These are phyloP conservation scores for Oryzaephilus surinamensis DNA, from an alignment of 1,140 invertebrate genomes.

Conservation along the genomic window DNA sequence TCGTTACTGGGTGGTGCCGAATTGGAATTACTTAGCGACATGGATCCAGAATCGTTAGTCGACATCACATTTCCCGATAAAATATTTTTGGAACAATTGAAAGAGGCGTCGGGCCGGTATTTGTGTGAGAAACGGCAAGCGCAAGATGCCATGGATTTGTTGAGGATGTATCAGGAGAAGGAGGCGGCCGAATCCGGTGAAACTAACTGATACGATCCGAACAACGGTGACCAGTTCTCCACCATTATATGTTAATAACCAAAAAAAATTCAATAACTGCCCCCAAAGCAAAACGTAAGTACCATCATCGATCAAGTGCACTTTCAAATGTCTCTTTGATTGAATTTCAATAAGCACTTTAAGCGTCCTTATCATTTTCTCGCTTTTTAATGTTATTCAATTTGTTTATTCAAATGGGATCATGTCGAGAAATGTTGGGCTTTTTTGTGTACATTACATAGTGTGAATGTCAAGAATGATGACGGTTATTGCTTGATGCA, in stretches of 20 bases:
- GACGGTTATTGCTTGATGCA: no score
- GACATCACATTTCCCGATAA: slow-evolving; percentile 70
- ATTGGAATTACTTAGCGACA: slow-evolving; percentile 68
- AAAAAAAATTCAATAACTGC: background rate
- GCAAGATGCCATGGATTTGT: slow-evolving; percentile 69
- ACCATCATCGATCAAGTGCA: background rate
- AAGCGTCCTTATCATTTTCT: no score
- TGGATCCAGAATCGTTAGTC: slow-evolving; percentile 71
- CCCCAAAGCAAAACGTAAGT: background rate
- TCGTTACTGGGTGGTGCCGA: slow-evolving; percentile 69
- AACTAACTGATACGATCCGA: slow-evolving; percentile 11
- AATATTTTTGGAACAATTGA: slow-evolving; percentile 69
- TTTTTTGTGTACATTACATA: no score
- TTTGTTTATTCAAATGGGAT: no score
- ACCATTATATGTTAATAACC: background rate
- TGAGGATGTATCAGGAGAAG: slow-evolving; percentile 40
- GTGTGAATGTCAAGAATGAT: no score
- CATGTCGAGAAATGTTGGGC: no score
- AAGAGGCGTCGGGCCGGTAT: slow-evolving; percentile 70
- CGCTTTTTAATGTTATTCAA: no score
- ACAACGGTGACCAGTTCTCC: background rate
- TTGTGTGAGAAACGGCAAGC: slow-evolving; percentile 70
- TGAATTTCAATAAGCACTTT: no score
- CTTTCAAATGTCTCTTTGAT: background rate
- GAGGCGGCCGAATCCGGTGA: slow-evolving; percentile 28